Base-by-base conservation (phyloP, 2,797 vertebrate genomes). In the Acomys russatus region DNA sequence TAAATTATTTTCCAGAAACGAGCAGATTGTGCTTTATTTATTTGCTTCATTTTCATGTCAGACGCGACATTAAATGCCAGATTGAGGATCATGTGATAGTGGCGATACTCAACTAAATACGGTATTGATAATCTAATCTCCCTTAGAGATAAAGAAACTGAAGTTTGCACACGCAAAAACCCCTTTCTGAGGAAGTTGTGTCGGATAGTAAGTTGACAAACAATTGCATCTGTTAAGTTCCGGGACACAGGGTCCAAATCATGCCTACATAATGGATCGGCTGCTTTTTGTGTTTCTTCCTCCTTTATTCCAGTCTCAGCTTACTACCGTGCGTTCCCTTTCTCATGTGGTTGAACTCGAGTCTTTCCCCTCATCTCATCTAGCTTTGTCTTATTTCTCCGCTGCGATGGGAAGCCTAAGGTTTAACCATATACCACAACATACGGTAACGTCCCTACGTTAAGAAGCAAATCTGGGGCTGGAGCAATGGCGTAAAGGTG, bases 1-100 rank as follows among this genome's bases (percentile, higher is more conserved):
- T 51, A 93, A 93, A 94, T 96, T 56, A 88, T 83, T 97, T 93
- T 86, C 91, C 76, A 22, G 66, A 73, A 84, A 76, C 5, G 44
- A 15, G 10, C 56, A 85, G 30, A 35, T 68, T 82, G 44, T 25
- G 23, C 79, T 33, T 88, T 23, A 56, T 68, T 85, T 85, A 66
- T 77, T 82, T 85, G 12, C 30, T 17, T 23, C 73, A 0, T 51
- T 76, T 23, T 51, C 8, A 2, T 49, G 78, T n/a, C 38, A 83
- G 70, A 84, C 70, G 3, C 12, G 56, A 2, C 7, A 30, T 92
- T 68, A 22, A 91, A 90, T 22, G 25, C 80, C 59, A 90, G 20
- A 44, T 87, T 14, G 44, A 11, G 5, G 20, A 68, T 80, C 66
- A 76, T 61, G 15, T 54, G 64, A 86, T 82, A 88, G 10, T 85